Evolutionary conservation across 2,888 invertebrate species (phyloP), one percentile per base, ranked within the genome.

Genomic region (Micropterix aruncella): DNA sequence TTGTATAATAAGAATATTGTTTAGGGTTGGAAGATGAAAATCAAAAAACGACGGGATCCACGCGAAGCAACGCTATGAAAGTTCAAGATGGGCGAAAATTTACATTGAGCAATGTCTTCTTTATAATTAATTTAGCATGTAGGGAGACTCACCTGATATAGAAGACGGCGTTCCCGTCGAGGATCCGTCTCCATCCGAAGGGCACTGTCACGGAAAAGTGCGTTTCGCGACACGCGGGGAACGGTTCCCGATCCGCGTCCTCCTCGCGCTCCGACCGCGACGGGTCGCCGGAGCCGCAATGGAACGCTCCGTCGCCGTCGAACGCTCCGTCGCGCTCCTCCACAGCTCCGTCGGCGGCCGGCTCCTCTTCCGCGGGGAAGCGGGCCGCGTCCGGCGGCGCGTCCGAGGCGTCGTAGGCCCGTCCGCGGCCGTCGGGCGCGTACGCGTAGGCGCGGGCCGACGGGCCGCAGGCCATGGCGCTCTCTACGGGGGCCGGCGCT

Each of bases 111-210:
- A n/a, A n/a, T n/a, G n/a, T n/a, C n/a, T n/a, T n/a, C n/a, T n/a
- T n/a, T n/a, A 27, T 27, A 27, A 27, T 27, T 27, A 27, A 27
- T 27, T 27, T 7, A 27, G 12, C 17, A 18, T 43, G 38, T 50
- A 49, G 51, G 41, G 46, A 53, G 52, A 51, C 62, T 58, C 54
- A 68, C 69, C 68, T 69, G 49, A 66, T 54, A 50, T 69, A 71
- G 45, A 66, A 54, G 49, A 70, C 67, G 50, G 71, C 65, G 51
- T 62, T 55, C 37, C 63, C 64, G 50, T 60, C 66, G 38, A 71
- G 57, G 51, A 69, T 66, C 54, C 72, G 64, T 50, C 64, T 65
- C 70, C 72, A 73, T 50, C 69, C 72, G 52, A 66, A 60, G 45
- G 70, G 71, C 58, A 73, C 70, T 54, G 62, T 61, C 43, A 54